These are phyloP conservation scores for Poeciliopsis prolifica DNA, from an alignment of 2,113 vertebrate species.

Conservation along the genomic window DNA sequence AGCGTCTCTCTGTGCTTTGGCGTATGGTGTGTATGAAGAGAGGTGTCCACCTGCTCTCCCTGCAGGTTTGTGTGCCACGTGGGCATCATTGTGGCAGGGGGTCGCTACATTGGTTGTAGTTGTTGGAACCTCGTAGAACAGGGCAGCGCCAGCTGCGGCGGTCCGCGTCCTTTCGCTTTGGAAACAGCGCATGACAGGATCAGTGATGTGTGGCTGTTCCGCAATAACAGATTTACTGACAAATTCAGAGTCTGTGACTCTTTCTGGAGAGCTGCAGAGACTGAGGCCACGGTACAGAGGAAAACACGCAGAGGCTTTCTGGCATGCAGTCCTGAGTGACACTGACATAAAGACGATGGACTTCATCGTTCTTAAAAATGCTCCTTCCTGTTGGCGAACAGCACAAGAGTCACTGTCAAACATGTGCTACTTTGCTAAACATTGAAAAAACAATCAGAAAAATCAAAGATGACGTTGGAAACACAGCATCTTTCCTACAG, in stretches of 20 bases:
- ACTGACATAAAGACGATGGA: constrained; percentile 12
- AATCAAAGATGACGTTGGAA: background rate
- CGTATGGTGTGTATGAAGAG: constrained; percentile 16
- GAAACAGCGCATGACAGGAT: background rate
- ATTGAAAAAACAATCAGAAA: too few species aligned
- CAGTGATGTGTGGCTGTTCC: background rate
- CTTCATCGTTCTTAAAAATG: constrained; percentile 23
- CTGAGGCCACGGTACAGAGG: background rate
- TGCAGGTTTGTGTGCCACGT: background rate
- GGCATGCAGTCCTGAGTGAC: constrained; percentile 22
- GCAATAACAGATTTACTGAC: background rate
- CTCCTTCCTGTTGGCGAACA: background rate
- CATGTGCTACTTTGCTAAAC: too few species aligned
- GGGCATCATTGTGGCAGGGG: background rate
- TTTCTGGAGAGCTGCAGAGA: background rate
- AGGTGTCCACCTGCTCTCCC: background rate
- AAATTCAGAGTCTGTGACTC: background rate
- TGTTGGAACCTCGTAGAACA: background rate
- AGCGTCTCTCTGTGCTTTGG: constrained; percentile 1
- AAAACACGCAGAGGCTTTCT: background rate
- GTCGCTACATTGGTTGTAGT: background rate
- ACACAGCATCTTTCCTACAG: background rate
- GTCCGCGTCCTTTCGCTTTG: background rate
- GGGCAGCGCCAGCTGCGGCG: background rate
- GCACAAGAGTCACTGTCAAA: background rate